Evolutionary conservation across 2,888 invertebrate genomes (phyloP).

Genomic region (Isotomurus palustris): DNA sequence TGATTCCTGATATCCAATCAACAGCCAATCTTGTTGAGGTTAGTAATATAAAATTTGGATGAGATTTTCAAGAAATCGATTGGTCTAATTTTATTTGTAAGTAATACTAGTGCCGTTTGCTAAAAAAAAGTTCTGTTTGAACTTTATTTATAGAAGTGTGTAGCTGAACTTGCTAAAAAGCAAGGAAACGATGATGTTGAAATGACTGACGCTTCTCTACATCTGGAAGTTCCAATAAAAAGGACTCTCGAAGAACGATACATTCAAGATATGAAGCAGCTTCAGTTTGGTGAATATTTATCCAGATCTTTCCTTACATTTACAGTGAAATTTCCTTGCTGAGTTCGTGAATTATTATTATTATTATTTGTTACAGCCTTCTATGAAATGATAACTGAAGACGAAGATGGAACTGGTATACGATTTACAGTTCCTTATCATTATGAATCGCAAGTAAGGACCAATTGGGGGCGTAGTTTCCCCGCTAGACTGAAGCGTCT

Average conservation of each 20-base stretch:
- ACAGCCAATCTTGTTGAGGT: slow-evolving; percentile 53
- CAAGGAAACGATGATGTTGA: slow-evolving; percentile 40
- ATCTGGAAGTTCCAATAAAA: slow-evolving; percentile 49
- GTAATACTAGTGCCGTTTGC: no score
- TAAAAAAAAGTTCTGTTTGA: no score
- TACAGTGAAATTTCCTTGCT: not conserved
- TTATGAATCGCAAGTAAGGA: slow-evolving; percentile 79
- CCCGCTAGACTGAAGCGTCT: slow-evolving; percentile 83
- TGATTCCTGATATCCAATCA: slow-evolving; percentile 85
- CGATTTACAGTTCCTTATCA: slow-evolving; percentile 84
- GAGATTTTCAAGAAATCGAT: not conserved
- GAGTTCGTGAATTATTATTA: not conserved
- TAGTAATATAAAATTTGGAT: slow-evolving; percentile 8
- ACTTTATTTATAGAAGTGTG: slow-evolving; percentile 31
- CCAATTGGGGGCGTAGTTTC: slow-evolving; percentile 79
- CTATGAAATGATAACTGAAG: slow-evolving; percentile 83
- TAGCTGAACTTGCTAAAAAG: slow-evolving; percentile 30
- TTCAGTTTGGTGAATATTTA: slow-evolving; percentile 72
- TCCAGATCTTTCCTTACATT: not conserved
- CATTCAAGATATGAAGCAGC: slow-evolving; percentile 77
- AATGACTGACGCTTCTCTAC: slow-evolving; percentile 34
- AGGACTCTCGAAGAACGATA: slow-evolving; percentile 69
- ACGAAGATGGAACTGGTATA: slow-evolving; percentile 61
- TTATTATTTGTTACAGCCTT: slow-evolving; percentile 61
- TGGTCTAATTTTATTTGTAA: no score